phyloP scores from a whole-genome alignment of 2,113 vertebrate genomes.

The Haemorhous mexicanus region DNA sequence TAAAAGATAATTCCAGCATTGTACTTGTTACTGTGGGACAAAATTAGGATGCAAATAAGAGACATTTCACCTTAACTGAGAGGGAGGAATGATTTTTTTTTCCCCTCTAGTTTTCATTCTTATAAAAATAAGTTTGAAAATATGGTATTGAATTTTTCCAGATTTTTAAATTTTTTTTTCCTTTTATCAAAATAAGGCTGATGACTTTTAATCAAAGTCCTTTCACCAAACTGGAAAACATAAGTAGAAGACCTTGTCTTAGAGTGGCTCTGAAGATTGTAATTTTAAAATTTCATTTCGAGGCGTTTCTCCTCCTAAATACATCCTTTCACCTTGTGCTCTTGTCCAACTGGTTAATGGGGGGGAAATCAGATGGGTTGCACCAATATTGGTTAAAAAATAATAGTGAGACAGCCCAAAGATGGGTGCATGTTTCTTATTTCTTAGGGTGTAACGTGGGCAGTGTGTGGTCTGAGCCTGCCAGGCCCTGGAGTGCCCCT shows the following conservation, averaged over 20 bases:
- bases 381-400: background rate
- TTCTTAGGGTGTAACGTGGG: rapidly evolving
- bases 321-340: rapidly evolving
- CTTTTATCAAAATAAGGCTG: background rate
- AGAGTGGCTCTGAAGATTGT: background rate
- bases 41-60: background rate
- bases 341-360: rapidly evolving
- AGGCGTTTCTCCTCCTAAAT: background rate
- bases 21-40: background rate
- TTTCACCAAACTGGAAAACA: background rate
- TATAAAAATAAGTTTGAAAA: background rate
- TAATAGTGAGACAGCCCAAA: background rate
- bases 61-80: background rate
- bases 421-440: no score
- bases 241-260: background rate
- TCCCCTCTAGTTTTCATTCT: background rate
- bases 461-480: background rate
- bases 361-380: background rate
- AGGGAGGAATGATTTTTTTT: background rate
- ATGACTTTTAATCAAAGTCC: background rate
- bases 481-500: background rate
- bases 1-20: background rate
- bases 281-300: background rate
- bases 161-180: background rate
- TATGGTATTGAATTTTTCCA: background rate